phyloP scores from a whole-genome alignment of 2,113 vertebrate genomes.

The Dissostichus mawsoni region DNA sequence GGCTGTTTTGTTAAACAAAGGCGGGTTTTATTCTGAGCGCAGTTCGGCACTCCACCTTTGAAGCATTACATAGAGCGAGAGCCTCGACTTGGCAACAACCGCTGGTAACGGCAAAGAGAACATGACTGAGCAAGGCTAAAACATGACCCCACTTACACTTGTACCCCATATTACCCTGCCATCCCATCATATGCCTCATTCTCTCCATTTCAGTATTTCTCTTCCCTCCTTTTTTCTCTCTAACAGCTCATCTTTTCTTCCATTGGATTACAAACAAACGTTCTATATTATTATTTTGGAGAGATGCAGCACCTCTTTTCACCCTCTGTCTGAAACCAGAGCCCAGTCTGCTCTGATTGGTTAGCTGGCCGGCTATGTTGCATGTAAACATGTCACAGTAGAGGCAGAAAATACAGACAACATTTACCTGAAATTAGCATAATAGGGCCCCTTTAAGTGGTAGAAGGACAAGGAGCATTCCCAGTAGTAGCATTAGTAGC shows the following conservation, averaged over 20 bases:
- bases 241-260: not conserved
- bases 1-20: conserved; percentile 77
- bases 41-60: conserved; percentile 54
- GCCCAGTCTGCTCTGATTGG: no score
- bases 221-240: not conserved
- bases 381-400: no score
- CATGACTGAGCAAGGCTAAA: conserved; percentile 72
- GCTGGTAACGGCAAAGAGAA: conserved; percentile 62
- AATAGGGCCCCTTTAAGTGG: no score
- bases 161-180: conserved; percentile 44
- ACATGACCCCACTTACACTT: conserved; percentile 57
- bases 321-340: no score
- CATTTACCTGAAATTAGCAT: no score
- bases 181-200: conserved; percentile 28
- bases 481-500: no score
- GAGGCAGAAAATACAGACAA: no score
- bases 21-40: conserved; percentile 77
- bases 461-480: not conserved
- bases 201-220: conserved; percentile 25
- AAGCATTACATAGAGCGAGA: conserved; percentile 72
- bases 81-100: conserved; percentile 61
- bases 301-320: no score
- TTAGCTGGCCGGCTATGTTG: no score
- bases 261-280: not conserved
- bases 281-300: not conserved